Conservation (phyloP, 2,797 vertebrate genomes). For the Siniperca obscura region DNA sequence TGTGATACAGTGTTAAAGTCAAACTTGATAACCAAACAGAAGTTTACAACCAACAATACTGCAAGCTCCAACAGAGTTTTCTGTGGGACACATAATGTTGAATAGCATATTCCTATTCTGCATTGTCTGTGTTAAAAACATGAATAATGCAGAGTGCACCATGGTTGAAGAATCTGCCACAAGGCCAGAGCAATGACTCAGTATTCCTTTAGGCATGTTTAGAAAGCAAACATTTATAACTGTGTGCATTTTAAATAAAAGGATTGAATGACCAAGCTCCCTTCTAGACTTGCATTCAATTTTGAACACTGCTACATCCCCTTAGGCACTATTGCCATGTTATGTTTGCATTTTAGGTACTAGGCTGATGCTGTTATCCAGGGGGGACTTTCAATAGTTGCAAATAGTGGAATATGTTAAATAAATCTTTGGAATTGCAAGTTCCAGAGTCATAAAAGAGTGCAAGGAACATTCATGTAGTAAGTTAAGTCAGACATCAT, state of each 20-base stretch:
- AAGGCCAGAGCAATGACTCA: constrained; percentile 52
- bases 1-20: background rate
- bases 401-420: constrained; percentile 38
- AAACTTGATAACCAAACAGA: background rate
- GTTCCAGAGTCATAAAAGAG: constrained; percentile 13
- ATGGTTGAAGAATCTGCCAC: constrained; percentile 34
- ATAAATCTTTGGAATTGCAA: constrained; percentile 31
- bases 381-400: constrained; percentile 27
- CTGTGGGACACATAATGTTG: background rate
- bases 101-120: constrained; percentile 5
- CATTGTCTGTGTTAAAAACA: constrained; percentile 29
- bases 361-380: background rate
- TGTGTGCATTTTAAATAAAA: constrained; percentile 50
- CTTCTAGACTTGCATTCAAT: constrained; percentile 21
- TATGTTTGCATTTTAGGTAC: constrained; percentile 24
- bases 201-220: constrained; percentile 54
- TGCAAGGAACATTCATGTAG: background rate
- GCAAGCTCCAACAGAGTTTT: constrained; percentile 5
- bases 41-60: background rate
- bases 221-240: constrained; percentile 50
- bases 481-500: constrained; percentile 1
- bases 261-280: constrained; percentile 21
- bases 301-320: constrained; percentile 14
- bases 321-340: constrained; percentile 14
- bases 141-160: constrained; percentile 56